Base-by-base conservation (phyloP, 2,113 vertebrate genomes). In the Pseudopipra pipra region DNA sequence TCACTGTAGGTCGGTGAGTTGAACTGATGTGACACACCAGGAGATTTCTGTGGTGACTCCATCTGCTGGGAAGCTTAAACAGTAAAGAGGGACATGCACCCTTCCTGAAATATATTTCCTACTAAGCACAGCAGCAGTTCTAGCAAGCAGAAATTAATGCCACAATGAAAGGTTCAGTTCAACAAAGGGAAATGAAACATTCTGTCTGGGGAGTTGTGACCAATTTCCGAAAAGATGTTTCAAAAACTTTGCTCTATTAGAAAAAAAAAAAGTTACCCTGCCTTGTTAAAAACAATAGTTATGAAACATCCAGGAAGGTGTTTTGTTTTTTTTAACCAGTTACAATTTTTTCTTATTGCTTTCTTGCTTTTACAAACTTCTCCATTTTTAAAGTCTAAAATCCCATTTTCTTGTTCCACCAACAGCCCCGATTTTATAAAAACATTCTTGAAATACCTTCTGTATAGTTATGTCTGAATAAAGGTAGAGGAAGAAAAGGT, bases 61-160 rank as follows among this genome's bases (percentile, higher is more conserved):
- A 33, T 74, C 47, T 72, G 56, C 27, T 3, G 3, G 33, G 30
- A 93, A 85, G 39, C 15, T 72, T 44, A 63, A 82, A 55, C 35
- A 2, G 0, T 54, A 27, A 47, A 63, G 63, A 58, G 68, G 20
- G 18, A 44, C 2, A 1, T 44, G 44, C 1, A 12, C 43, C 7
- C 75, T 78, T 54, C 44, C 66, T 66, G 54, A 75, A 39, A 25
- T 70, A 2, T 72, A 9, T 83, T 82, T 85, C 20, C 55, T 82
- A 30, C 39, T 20, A 43, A 61, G 54, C 61, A 79, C 1, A 0
- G 14, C 35, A 89, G 24, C 21, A 54, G 15, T 71, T 85, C 31
- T 22, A 76, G 21, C n/a, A 82, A 70, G 46, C 15, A 66, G 58
- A 76, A 89, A 75, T 62, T 49, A 62, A 24, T 58, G 74, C n/a